Conservation (phyloP, 2,888 invertebrate species). For the Schizotus pectinicornis region DNA sequence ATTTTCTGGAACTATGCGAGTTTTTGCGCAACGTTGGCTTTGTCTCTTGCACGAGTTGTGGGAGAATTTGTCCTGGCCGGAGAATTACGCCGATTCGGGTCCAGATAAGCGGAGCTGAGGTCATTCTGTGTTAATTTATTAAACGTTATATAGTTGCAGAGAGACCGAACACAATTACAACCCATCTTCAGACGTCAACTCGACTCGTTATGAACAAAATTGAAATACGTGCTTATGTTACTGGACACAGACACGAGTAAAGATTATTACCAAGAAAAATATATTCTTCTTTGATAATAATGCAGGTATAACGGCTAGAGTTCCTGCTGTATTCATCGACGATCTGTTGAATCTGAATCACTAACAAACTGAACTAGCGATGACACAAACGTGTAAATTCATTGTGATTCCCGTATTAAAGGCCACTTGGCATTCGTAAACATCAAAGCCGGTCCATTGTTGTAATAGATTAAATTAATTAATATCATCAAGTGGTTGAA, state of each 20-base stretch:
- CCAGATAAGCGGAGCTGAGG: constrained; percentile 10
- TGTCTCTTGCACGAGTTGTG: too few relatives aligned
- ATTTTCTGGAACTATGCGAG: too few relatives aligned
- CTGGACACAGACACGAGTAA: constrained; percentile 5
- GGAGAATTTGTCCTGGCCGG: neutral
- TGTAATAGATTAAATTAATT: constrained; percentile 18
- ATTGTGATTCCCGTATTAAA: constrained; percentile 12
- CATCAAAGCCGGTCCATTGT: constrained; percentile 13
- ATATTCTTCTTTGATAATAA: neutral
- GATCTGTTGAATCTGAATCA: too few relatives aligned
- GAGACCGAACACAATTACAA: constrained; percentile 28
- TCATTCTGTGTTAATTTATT: constrained; percentile 25
- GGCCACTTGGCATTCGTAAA: constrained; percentile 3
- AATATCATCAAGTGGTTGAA: constrained; percentile 9
- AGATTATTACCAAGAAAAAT: constrained; percentile 9
- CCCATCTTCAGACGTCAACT: constrained; percentile 31
- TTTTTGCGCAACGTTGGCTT: too few relatives aligned
- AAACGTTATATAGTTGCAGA: constrained; percentile 24
- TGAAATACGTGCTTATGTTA: constrained; percentile 33
- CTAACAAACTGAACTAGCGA: neutral
- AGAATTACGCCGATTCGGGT: constrained; percentile 14
- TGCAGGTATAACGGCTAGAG: too few relatives aligned
- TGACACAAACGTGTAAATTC: constrained; percentile 6
- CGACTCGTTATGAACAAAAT: constrained; percentile 30
- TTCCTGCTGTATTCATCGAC: too few relatives aligned